phyloP scores from a whole-genome alignment of 2,888 invertebrate species.

The Stenurella melanura region DNA sequence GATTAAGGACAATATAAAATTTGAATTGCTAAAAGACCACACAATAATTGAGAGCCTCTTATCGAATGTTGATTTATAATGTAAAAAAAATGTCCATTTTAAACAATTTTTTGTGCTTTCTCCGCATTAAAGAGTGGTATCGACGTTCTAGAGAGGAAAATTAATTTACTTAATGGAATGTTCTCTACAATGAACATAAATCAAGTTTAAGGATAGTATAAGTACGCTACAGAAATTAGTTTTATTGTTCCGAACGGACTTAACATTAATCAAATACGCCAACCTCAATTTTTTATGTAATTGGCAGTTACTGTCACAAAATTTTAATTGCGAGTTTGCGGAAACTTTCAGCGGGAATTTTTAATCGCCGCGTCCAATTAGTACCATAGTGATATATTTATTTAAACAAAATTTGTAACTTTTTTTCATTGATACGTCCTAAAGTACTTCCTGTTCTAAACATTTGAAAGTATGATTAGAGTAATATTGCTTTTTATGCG shows the following conservation, averaged over 20 bases:
- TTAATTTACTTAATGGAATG: slow-evolving; percentile 6
- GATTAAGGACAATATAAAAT: background rate
- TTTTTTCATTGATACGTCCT: too few relatives aligned
- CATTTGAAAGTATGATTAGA: too few relatives aligned
- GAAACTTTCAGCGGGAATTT: background rate
- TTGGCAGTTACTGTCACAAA: background rate
- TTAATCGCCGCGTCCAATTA: background rate
- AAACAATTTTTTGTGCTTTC: background rate
- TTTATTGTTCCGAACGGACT: background rate
- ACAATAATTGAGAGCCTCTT: background rate
- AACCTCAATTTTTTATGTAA: background rate
- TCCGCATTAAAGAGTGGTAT: background rate
- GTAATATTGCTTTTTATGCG: too few relatives aligned
- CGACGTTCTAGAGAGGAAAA: background rate
- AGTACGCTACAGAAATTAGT: background rate
- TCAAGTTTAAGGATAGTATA: background rate
- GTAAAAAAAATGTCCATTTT: background rate
- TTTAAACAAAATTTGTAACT: too few relatives aligned
- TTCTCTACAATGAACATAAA: background rate
- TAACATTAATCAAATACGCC: background rate
- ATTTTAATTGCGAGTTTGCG: background rate
- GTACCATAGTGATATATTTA: too few relatives aligned
- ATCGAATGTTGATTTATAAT: background rate
- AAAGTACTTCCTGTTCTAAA: too few relatives aligned
- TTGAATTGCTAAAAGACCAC: background rate